These are phyloP conservation scores for Macrotis lagotis DNA, from an alignment of 2,113 vertebrate species.

Conservation along the genomic window DNA sequence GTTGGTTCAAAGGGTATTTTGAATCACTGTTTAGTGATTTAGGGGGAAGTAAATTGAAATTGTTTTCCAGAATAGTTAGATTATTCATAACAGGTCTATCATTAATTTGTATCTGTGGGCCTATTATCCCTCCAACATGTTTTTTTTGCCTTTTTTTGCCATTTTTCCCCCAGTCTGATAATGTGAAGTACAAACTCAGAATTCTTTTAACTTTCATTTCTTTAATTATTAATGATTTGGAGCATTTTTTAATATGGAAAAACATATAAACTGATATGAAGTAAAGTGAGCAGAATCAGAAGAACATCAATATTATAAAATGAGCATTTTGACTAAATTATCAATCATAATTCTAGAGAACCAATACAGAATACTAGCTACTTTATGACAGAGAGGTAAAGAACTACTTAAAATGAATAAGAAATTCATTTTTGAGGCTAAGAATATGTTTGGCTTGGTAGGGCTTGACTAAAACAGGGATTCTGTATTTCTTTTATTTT, in stretches of 20 bases:
- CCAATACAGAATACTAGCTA: neutral
- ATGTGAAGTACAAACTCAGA: neutral
- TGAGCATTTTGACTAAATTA: neutral
- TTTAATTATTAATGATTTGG: neutral
- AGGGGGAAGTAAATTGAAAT: too few relatives aligned
- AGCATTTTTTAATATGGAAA: neutral
- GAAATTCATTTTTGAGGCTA: neutral
- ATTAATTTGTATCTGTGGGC: too few relatives aligned
- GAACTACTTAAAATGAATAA: neutral
- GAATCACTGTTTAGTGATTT: too few relatives aligned
- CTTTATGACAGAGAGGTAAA: neutral
- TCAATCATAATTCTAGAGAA: neutral
- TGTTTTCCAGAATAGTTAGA: too few relatives aligned
- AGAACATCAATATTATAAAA: neutral
- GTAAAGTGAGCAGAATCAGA: neutral
- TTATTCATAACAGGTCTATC: too few relatives aligned
- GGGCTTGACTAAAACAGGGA: neutral
- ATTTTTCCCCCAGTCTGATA: neutral
- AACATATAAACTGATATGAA: neutral
- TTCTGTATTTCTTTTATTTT: neutral
- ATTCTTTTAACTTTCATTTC: neutral
- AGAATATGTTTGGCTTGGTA: neutral
- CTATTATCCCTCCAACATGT: too few relatives aligned
- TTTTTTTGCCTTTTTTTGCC: neutral
- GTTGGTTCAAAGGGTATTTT: too few relatives aligned